Evolutionary conservation across 1,140 invertebrate genomes (phyloP), one percentile per base, ranked within the genome.

Genomic region (Ladona fulva): DNA sequence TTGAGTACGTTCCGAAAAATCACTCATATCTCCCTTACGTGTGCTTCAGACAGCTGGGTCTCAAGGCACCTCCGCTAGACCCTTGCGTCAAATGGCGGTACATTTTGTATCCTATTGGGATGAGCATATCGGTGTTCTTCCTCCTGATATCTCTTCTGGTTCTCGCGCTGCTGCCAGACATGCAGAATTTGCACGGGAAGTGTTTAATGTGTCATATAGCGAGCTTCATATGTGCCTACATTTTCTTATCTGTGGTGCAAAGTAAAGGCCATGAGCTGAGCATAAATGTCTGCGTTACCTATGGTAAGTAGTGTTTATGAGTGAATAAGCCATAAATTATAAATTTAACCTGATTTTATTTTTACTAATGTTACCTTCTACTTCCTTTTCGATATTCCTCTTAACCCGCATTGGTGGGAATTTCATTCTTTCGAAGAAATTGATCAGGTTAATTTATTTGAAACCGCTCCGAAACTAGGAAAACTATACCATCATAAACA

Each of bases 51-150:
- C 29, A 8, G 29, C 24, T 44, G 6, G 44, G 25, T 12, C 24
- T 42, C 42, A 66, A 66, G 52, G 16, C n/a, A 3, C 52, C 52
- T 16, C 16, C 24, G 24, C 25, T 44, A 16, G 25, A 7, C 7
- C 12, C n/a, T 0, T 14, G 66, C 19, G 25, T 16, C n/a, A 42
- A 42, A 24, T 16, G 16, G 75, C 37, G 37, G 16, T 77, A 7
- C 22, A 25, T 52, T 3, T 22, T 66, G 16, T 66, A 66, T 12
- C 52, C 52, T 12, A 80, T 83, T 77, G 87, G 86, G 1, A 82
- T 88, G 42, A 78, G 87, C 44, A 83, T 87, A 77, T 88, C 87
- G 0, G 85, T 87, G 52, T 84, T 87, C 11, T 88, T 88, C 81
- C 81, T 89, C 59, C 80, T 88, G n/a, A 81, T 86, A n/a, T 88